Conservation (phyloP, 2,113 vertebrate genomes). For the Gallinago media region DNA sequence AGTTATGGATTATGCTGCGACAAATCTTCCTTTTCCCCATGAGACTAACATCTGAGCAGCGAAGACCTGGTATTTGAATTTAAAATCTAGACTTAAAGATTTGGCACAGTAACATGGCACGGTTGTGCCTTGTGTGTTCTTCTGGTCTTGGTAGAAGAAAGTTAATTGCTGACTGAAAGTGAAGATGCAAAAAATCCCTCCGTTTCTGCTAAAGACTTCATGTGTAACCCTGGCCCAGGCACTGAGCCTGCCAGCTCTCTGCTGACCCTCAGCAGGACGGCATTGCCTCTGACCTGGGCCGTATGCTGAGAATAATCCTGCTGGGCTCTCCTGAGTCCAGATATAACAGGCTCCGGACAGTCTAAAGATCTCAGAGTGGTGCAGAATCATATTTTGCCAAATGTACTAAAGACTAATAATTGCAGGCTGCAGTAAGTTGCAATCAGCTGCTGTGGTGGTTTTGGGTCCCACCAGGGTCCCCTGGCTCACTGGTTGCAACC, state of each 20-base stretch:
- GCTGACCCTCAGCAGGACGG: accelerated
- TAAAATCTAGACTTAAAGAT: not conserved
- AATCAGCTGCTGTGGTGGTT: not conserved
- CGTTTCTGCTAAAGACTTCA: accelerated
- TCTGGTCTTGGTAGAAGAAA: not conserved
- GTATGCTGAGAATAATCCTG: accelerated
- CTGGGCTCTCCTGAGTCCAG: not conserved
- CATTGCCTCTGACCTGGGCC: too few species aligned
- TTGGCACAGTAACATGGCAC: accelerated
- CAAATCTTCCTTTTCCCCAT: accelerated
- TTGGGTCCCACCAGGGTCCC: not conserved
- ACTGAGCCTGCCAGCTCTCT: not conserved
- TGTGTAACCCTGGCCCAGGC: not conserved
- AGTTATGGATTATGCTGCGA: not conserved
- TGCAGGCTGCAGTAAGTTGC: not conserved
- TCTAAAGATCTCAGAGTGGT: not conserved
- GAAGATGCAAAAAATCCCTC: not conserved
- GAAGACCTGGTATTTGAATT: not conserved
- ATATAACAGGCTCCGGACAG: not conserved
- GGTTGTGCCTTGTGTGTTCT: not conserved
- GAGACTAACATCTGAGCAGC: not conserved
- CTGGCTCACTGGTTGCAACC: not conserved
- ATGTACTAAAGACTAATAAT: not conserved
- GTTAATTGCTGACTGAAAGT: not conserved
- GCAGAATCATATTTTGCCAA: not conserved